A percentile compares a stretch with the other conserved stretches of the same genome.
phyloP scores from a whole-genome alignment of 2,113 vertebrate genomes.

The Cyprinodon variegatus region DNA sequence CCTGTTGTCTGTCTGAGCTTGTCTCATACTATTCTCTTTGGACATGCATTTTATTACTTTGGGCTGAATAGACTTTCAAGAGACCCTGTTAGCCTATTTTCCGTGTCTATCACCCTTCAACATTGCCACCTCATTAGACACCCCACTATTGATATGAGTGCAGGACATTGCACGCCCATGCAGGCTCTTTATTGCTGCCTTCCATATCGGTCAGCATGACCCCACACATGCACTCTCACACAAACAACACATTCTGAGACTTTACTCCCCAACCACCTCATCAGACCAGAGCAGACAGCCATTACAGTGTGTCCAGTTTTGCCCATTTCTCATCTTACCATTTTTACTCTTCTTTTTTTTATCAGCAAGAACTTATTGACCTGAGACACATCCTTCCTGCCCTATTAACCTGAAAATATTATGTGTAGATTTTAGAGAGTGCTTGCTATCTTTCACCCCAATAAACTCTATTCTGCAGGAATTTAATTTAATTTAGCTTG shows the following conservation, averaged over 20 bases:
- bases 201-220: constrained; percentile 48
- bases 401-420: constrained; percentile 41
- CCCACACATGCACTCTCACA: constrained; percentile 22
- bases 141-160: constrained; percentile 32
- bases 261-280: constrained; percentile 63
- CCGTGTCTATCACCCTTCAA: constrained; percentile 62
- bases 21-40: constrained; percentile 58
- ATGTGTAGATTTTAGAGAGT: constrained; percentile 21
- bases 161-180: constrained; percentile 19
- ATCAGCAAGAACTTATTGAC: constrained; percentile 63
- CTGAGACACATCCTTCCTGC: constrained; percentile 20
- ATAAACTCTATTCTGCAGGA: constrained; percentile 25
- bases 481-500: constrained; percentile 23
- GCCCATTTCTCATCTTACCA: constrained; percentile 47
- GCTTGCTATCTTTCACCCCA: constrained; percentile 20
- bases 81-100: constrained; percentile 67
- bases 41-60: constrained; percentile 73
- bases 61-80: constrained; percentile 73
- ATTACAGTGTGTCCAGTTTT: constrained; percentile 55
- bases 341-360: constrained; percentile 53
- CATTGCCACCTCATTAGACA: constrained; percentile 54
- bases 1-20: constrained; percentile 59
- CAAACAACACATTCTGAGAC: constrained; percentile 42
- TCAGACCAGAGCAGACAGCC: constrained; percentile 66
- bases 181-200: constrained; percentile 36